Evolutionary conservation across 1,140 invertebrate species (phyloP).

Genomic region (Aphaenogaster rudis): DNA sequence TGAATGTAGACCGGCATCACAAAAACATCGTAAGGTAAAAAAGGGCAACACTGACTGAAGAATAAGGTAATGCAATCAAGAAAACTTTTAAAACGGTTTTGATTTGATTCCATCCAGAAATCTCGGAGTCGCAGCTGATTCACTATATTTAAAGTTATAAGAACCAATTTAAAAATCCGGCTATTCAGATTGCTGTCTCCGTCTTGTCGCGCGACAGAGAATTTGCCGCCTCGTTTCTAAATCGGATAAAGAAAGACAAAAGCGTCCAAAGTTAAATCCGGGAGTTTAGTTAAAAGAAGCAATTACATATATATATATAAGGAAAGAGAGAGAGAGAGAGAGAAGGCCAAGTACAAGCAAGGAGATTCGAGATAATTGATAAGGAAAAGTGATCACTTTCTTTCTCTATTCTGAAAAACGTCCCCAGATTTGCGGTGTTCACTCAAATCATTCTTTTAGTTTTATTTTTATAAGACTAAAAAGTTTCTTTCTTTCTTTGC

Average conservation of each 20-base stretch:
- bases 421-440: not conserved
- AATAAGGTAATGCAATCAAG: constrained; percentile 64
- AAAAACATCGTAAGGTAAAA: constrained; percentile 32
- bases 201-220: not conserved
- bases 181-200: constrained; percentile 49
- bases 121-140: constrained; percentile 40
- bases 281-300: constrained; percentile 85
- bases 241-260: constrained; percentile 54
- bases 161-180: constrained; percentile 85
- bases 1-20: constrained; percentile 7
- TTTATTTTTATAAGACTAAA: not conserved
- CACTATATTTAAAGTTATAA: constrained; percentile 84
- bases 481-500: constrained; percentile 64
- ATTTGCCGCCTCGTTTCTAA: constrained; percentile 2
- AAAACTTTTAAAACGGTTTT: constrained; percentile 79
- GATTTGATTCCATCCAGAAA: constrained; percentile 78
- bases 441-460: constrained; percentile 36
- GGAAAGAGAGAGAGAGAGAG: constrained; percentile 41
- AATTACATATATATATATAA: constrained; percentile 75
- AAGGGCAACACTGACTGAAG: constrained; percentile 14
- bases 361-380: constrained; percentile 80
- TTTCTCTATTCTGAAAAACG: constrained; percentile 37
- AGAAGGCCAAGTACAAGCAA: constrained; percentile 74
- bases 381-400: constrained; percentile 81
- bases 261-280: constrained; percentile 79